phyloP scores from a whole-genome alignment of 2,888 invertebrate genomes.

The Scrobipalpa costella region DNA sequence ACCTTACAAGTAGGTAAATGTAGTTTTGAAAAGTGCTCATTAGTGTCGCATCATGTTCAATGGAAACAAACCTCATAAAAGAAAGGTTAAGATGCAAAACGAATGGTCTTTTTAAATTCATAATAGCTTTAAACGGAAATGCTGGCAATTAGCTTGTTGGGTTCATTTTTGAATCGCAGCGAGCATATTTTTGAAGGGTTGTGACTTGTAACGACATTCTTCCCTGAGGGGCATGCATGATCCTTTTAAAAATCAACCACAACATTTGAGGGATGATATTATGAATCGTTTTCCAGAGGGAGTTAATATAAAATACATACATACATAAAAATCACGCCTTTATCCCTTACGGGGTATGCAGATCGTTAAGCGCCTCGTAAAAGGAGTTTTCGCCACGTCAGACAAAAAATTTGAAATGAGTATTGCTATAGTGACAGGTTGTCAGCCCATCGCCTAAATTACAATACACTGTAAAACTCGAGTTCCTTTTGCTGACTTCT shows the following conservation, averaged over 20 bases:
- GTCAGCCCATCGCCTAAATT: too few species aligned
- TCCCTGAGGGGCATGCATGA: background rate
- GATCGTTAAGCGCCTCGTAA: too few species aligned
- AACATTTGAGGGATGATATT: background rate
- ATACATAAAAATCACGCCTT: too few species aligned
- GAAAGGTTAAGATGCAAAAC: background rate
- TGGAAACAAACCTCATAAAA: background rate
- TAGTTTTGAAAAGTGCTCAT: too few species aligned
- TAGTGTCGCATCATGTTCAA: background rate
- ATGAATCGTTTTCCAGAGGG: background rate
- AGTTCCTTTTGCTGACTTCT: too few species aligned
- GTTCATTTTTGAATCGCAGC: conserved; percentile 14
- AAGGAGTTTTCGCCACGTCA: too few species aligned
- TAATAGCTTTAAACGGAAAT: conserved; percentile 8
- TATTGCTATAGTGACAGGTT: too few species aligned
- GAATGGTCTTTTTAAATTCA: conserved; percentile 15
- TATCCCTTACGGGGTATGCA: too few species aligned
- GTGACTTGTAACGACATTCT: conserved; percentile 2
- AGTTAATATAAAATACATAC: too few species aligned
- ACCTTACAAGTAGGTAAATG: too few species aligned
- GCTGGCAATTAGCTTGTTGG: conserved; percentile 11
- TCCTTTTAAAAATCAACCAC: background rate
- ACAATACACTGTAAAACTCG: too few species aligned
- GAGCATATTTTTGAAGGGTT: background rate
- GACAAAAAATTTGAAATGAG: too few species aligned